phyloP scores from a whole-genome alignment of 2,888 invertebrate genomes.

The Loripinus fragilis region DNA sequence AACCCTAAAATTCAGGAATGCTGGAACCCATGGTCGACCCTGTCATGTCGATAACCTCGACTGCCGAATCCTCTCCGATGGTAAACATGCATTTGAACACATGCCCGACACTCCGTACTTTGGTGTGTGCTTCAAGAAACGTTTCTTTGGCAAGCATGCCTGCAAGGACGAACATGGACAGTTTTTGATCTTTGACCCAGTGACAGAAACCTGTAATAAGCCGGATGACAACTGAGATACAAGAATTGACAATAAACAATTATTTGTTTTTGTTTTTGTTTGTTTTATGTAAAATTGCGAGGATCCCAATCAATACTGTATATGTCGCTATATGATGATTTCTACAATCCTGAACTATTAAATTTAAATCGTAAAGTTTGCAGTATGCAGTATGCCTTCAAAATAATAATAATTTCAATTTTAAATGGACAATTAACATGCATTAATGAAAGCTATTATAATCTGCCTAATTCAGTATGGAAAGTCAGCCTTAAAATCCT shows the following conservation, averaged over 20 bases:
- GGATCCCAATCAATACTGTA: too few relatives aligned
- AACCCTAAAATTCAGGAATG: neutral
- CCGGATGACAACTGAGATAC: neutral
- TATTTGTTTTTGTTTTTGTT: too few relatives aligned
- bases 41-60: neutral
- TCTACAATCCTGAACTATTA: too few relatives aligned
- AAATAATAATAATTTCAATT: too few relatives aligned
- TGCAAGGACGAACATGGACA: neutral
- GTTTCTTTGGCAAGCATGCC: neutral
- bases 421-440: too few relatives aligned
- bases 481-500: too few relatives aligned
- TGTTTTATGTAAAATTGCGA: too few relatives aligned
- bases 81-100: neutral
- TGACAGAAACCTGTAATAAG: neutral
- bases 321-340: too few relatives aligned
- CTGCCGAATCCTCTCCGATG: neutral
- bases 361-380: too few relatives aligned
- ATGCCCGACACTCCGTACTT: neutral
- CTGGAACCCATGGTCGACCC: neutral
- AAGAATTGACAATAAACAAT: neutral
- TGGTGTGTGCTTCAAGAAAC: neutral
- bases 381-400: too few relatives aligned
- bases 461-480: too few relatives aligned
- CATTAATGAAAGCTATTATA: too few relatives aligned
- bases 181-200: neutral